Evolutionary conservation across 2,113 vertebrate species (phyloP).

Genomic region (Corythoichthys haematopterus): DNA sequence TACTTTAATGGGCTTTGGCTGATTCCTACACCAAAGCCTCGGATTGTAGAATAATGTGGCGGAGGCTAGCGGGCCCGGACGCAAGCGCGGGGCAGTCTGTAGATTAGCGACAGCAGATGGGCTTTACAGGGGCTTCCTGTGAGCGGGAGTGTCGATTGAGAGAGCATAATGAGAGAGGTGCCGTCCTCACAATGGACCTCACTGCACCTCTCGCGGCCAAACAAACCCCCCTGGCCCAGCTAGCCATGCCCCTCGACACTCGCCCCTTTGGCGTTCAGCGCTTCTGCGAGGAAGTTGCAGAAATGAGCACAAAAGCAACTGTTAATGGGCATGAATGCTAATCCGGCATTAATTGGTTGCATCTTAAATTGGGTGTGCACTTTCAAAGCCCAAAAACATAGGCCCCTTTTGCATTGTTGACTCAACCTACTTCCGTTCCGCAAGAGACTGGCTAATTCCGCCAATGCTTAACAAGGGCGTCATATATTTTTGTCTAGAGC

Average conservation of each 20-base stretch:
- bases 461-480: slow-evolving; percentile 13
- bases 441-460: slow-evolving; percentile 33
- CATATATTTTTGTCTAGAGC: slow-evolving; percentile 11
- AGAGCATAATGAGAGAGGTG: slow-evolving; percentile 99
- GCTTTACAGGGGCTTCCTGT: slow-evolving; percentile 99
- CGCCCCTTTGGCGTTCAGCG: slow-evolving; percentile 19
- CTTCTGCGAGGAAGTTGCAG: slow-evolving; percentile 84
- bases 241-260: slow-evolving; percentile 75
- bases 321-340: slow-evolving; percentile 99
- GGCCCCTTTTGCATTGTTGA: slow-evolving; percentile 48
- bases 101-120: slow-evolving; percentile 99
- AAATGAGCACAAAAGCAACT: slow-evolving; percentile 99
- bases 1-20: slow-evolving; percentile 99
- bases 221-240: slow-evolving; percentile 79
- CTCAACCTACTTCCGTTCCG: slow-evolving; percentile 56
- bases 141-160: slow-evolving; percentile 98
- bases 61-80: slow-evolving; percentile 92
- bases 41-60: slow-evolving; percentile 99
- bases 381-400: slow-evolving; percentile 72
- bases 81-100: slow-evolving; percentile 93
- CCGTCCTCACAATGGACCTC: slow-evolving; percentile 98
- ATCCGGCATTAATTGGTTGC: slow-evolving; percentile 98
- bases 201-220: slow-evolving; percentile 95
- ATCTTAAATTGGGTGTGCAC: slow-evolving; percentile 88
- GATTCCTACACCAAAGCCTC: slow-evolving; percentile 97